Evolutionary conservation across 2,113 vertebrate species (phyloP), one percentile per base, ranked within the genome.

Genomic region (Salminus brasiliensis): DNA sequence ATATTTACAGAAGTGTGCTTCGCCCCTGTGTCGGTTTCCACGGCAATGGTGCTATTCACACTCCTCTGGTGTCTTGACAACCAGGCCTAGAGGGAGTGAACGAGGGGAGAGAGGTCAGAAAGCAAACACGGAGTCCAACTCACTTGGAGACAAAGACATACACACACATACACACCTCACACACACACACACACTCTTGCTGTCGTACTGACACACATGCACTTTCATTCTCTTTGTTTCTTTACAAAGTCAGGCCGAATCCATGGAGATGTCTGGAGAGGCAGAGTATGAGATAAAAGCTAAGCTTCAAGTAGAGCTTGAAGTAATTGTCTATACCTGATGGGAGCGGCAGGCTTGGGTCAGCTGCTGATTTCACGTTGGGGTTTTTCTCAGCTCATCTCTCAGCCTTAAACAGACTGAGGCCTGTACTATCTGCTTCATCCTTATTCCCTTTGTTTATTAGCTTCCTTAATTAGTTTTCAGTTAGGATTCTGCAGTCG

Each of bases 51-150:
- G 75, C 76, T 79, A 75, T 85, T 85, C 72, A 81, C 81, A 84
- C 80, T 86, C 84, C 79, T 80, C 79, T 63, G 89, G 84, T 90
- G 81, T 87, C 89, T 85, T 92, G 90, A 88, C 89, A 87, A 88
- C 88, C 53, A 79, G 34, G 72, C 81, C 83, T 78, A 83, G 83
- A 74, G 66, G 68, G 73, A 79, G 83, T 86, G 76, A 78, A 75
- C 84, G 81, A 82, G 76, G 53, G 77, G 74, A 89, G 85, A 88
- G 85, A 86, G 70, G 88, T 60, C 74, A 62, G 78, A 78, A 85
- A 83, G 60, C 76, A 85, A 86, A 84, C 79, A 72, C 43, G 47
- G 34, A 13, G 52, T 43, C 47, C 69, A 52, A 15, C 16, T 18
- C 39, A 52, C 39, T 32, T 25, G 52, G 25, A 57, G 66, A 59